Evolutionary conservation across 2,113 vertebrate genomes (phyloP).

Genomic region (Thamnophis sirtalis): DNA sequence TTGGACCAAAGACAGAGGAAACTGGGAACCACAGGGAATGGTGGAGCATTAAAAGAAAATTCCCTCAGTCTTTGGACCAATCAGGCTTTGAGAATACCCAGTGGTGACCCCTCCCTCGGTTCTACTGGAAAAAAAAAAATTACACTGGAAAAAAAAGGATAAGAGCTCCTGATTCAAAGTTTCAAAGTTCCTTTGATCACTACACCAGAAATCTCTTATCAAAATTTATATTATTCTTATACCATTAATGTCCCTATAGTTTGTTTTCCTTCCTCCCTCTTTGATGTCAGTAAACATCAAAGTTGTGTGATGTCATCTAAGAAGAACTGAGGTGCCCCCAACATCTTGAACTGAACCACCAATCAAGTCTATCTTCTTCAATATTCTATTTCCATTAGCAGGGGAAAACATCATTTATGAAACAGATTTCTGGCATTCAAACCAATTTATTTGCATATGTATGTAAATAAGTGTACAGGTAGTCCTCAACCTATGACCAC

Average conservation of each 20-base stretch:
- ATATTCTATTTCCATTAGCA: neutral
- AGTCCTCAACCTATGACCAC: too few relatives aligned
- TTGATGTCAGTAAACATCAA: neutral
- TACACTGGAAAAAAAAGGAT: too few relatives aligned
- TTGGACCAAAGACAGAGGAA: too few relatives aligned
- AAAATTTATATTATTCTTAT: slow-evolving; percentile 27
- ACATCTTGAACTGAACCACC: neutral
- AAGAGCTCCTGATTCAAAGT: neutral
- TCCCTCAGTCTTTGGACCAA: too few relatives aligned
- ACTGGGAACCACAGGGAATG: too few relatives aligned
- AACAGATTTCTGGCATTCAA: neutral
- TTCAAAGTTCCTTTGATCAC: neutral
- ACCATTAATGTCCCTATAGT: neutral
- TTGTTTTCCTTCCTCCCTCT: neutral
- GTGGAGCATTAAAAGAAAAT: too few relatives aligned
- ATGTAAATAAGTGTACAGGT: neutral
- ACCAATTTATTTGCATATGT: neutral
- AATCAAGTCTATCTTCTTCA: neutral
- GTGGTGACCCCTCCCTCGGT: too few relatives aligned
- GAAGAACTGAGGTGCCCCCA: neutral
- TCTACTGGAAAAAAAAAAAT: too few relatives aligned
- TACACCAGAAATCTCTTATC: neutral
- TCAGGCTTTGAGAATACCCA: too few relatives aligned
- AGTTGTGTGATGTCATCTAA: neutral
- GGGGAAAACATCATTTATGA: neutral